Conservation (phyloP, 2,888 invertebrate genomes). For the Megastigmus dorsalis region DNA sequence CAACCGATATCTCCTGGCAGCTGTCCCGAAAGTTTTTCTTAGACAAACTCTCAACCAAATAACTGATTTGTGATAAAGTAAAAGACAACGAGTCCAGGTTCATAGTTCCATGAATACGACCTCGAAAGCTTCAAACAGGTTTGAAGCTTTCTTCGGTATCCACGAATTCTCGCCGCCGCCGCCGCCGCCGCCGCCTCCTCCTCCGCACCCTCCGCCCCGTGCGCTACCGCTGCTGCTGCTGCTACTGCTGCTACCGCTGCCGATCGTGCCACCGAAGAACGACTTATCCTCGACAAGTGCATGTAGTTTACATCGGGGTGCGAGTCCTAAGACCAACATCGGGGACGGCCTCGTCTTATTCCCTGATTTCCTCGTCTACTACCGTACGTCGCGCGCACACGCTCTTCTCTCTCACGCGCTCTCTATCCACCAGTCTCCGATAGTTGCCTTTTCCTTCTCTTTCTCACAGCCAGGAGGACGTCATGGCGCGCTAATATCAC, state of each 20-base stretch:
- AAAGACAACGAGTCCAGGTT: constrained; percentile 99
- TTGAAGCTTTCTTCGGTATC: constrained; percentile 93
- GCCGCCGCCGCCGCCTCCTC: constrained; percentile 64
- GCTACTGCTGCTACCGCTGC: constrained; percentile 55
- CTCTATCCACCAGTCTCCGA: background rate
- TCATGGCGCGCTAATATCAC: constrained; percentile 34
- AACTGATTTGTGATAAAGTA: constrained; percentile 99
- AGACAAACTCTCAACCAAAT: constrained; percentile 95
- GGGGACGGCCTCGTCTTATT: constrained; percentile 61
- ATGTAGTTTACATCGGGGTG: constrained; percentile 75
- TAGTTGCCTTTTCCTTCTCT: background rate
- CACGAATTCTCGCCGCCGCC: constrained; percentile 77
- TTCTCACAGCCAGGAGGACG: constrained; percentile 17
- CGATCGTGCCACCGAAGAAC: constrained; percentile 72
- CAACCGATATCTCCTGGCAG: constrained; percentile 91
- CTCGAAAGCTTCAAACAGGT: constrained; percentile 95
- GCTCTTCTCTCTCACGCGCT: background rate
- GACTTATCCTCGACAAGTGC: constrained; percentile 20
- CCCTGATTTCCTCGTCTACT: background rate
- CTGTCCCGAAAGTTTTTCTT: constrained; percentile 96
- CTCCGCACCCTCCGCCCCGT: constrained; percentile 19
- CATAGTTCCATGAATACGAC: constrained; percentile 96
- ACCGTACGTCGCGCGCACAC: background rate
- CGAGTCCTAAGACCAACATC: constrained; percentile 76
- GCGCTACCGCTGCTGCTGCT: background rate